Percentiles rank a stretch among this genome's conserved stretches.
phyloP scores from a whole-genome alignment of 2,113 vertebrate genomes.

The Serilophus lunatus region DNA sequence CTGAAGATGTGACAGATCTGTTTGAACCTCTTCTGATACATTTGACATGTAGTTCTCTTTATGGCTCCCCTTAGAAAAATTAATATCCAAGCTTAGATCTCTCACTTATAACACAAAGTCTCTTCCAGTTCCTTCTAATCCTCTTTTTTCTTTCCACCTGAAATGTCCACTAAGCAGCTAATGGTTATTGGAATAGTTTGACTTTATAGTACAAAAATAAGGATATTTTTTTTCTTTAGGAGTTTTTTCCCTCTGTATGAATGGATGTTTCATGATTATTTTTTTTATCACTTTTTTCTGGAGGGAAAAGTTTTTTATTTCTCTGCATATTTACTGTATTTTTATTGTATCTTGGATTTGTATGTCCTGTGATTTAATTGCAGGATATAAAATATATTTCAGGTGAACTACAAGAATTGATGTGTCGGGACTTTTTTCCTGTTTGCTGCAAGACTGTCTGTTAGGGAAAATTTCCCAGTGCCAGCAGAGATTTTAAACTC shows the following conservation, averaged over 20 bases:
- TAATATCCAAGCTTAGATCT: neutral
- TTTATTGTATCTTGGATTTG: neutral
- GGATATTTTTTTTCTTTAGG: neutral
- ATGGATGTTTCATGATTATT: neutral
- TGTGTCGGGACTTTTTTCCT: neutral
- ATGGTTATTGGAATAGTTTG: neutral
- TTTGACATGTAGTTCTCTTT: neutral
- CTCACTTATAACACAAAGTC: neutral
- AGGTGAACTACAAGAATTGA: neutral
- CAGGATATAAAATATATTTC: neutral
- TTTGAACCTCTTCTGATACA: neutral
- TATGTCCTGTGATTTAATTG: neutral
- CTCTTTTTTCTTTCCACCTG: neutral
- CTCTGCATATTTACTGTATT: neutral
- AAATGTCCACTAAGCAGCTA: neutral
- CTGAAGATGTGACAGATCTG: neutral
- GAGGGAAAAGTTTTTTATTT: neutral
- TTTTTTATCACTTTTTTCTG: neutral
- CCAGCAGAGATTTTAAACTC: too few relatives aligned
- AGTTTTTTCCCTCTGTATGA: neutral
- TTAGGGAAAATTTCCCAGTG: neutral
- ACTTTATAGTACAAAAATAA: neutral
- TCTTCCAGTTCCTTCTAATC: neutral
- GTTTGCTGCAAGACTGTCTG: neutral
- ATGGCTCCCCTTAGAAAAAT: neutral